phyloP scores from a whole-genome alignment of 2,113 vertebrate genomes.

The Tylochromis polylepis region DNA sequence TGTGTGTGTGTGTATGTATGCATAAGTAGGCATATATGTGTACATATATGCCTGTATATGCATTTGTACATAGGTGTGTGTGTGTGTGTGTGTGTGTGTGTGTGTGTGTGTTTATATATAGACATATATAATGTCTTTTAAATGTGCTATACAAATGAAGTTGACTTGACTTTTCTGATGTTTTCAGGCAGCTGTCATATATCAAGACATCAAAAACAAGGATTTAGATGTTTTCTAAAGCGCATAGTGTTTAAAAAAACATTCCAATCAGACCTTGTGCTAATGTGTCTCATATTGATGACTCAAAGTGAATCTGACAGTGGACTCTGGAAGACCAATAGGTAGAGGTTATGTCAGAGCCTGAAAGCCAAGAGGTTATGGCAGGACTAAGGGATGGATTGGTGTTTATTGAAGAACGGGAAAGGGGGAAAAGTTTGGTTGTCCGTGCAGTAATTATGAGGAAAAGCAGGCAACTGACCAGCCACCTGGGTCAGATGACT shows the following conservation, averaged over 20 bases:
- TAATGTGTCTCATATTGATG: not conserved
- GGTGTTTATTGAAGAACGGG: conserved; percentile 39
- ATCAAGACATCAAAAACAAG: not conserved
- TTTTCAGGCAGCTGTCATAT: not conserved
- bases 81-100: no score
- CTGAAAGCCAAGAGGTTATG: not conserved
- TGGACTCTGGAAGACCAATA: conserved; percentile 3
- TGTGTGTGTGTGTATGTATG: no score
- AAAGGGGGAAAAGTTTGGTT: conserved; percentile 59
- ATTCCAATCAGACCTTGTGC: not conserved
- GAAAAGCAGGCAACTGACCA: conserved; percentile 48
- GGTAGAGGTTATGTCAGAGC: conserved; percentile 2
- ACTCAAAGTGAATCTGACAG: conserved; percentile 24
- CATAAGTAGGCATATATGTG: no score
- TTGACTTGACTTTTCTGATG: not conserved
- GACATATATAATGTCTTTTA: not conserved
- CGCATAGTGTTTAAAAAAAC: not conserved
- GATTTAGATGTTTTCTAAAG: not conserved
- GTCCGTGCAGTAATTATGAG: conserved; percentile 68
- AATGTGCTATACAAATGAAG: not conserved
- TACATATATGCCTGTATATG: no score
- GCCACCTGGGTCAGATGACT: conserved; percentile 69
- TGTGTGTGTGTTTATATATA: no score
- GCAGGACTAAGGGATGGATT: conserved; percentile 30
- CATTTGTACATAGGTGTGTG: no score